Conservation (phyloP, 2,888 invertebrate species). For the Dione juno region DNA sequence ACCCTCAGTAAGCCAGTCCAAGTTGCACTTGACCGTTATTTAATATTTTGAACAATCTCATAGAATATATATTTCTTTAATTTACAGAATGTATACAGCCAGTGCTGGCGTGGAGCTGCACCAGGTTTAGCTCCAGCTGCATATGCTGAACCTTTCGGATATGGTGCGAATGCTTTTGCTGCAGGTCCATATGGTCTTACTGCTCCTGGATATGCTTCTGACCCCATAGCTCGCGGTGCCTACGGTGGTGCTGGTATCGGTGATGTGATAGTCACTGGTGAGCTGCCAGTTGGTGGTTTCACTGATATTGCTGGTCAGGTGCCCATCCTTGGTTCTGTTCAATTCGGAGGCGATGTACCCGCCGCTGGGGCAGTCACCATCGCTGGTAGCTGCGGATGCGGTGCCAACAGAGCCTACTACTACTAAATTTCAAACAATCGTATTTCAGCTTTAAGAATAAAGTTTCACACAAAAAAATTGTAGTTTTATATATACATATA, state of each 20-base stretch:
- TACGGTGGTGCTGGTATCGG: constrained; percentile 51
- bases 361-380: constrained; percentile 53
- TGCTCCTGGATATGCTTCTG: neutral
- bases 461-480: too few species aligned
- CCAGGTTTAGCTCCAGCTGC: neutral
- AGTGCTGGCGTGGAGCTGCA: neutral
- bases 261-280: constrained; percentile 50
- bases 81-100: constrained; percentile 46
- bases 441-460: neutral
- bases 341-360: constrained; percentile 49
- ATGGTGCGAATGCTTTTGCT: constrained; percentile 1
- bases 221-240: constrained; percentile 40
- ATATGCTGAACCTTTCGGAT: constrained; percentile 4
- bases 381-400: constrained; percentile 36
- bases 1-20: too few species aligned
- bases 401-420: constrained; percentile 33
- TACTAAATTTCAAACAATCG: neutral
- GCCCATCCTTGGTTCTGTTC: constrained; percentile 54
- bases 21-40: too few species aligned
- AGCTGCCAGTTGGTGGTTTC: constrained; percentile 51
- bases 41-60: too few species aligned
- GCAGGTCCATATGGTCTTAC: neutral
- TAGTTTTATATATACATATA: too few species aligned
- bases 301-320: constrained; percentile 53
- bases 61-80: too few species aligned